Conservation (phyloP, 1,140 invertebrate genomes). For the Pogonus chalceus region DNA sequence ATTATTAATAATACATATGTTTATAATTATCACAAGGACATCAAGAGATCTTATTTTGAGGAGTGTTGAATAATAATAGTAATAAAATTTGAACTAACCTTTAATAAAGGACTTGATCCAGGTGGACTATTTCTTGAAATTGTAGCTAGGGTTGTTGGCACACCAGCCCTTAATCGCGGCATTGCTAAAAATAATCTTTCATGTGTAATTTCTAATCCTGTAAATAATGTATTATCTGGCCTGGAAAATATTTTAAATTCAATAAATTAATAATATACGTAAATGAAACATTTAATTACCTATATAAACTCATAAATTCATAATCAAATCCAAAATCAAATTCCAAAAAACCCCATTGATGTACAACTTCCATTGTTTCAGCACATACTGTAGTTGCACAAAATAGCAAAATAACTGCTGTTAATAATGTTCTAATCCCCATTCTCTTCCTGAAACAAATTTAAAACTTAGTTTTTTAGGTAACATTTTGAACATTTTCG, state of each 20-base stretch:
- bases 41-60: too few species aligned
- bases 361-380: constrained; percentile 49
- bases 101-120: constrained; percentile 54
- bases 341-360: constrained; percentile 61
- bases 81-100: neutral
- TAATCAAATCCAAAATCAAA: constrained; percentile 54
- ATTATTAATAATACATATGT: too few species aligned
- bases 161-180: constrained; percentile 57
- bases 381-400: constrained; percentile 6
- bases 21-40: too few species aligned
- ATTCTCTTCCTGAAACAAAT: too few species aligned
- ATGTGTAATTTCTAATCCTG: constrained; percentile 58
- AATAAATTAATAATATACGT: constrained; percentile 22
- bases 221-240: constrained; percentile 60
- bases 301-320: constrained; percentile 21
- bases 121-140: constrained; percentile 49
- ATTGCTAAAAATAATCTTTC: constrained; percentile 62
- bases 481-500: too few species aligned
- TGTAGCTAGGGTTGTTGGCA: constrained; percentile 59
- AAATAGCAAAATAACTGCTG: neutral
- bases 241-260: constrained; percentile 36
- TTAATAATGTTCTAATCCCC: too few species aligned
- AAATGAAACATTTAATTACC: constrained; percentile 17
- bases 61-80: too few species aligned
- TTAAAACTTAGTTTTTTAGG: too few species aligned